These are phyloP conservation scores for Ivindomyrus marchei DNA, from an alignment of 2,113 vertebrate genomes.

Conservation along the genomic window DNA sequence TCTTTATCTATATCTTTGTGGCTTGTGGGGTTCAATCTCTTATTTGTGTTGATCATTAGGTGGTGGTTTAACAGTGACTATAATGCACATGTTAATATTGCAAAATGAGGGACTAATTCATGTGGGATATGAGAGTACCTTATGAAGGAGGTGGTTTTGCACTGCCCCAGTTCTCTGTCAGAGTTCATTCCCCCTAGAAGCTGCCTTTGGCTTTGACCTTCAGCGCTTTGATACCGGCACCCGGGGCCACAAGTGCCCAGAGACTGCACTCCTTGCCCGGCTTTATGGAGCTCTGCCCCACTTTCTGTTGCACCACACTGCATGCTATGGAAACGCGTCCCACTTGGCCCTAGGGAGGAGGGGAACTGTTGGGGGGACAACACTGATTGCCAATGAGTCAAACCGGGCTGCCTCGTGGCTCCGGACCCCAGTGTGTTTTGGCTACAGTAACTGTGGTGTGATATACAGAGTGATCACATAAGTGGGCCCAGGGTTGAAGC, in stretches of 20 bases:
- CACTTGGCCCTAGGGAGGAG: not conserved
- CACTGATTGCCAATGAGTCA: not conserved
- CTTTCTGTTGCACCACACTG: not conserved
- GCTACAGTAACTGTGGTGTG: not conserved
- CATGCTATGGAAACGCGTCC: not conserved
- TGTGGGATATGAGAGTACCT: not conserved
- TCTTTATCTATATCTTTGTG: not conserved
- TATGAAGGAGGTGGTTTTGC: not conserved
- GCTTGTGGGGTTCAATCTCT: not conserved
- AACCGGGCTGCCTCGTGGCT: not conserved
- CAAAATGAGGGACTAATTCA: not conserved
- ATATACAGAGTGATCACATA: not conserved
- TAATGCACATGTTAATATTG: not conserved
- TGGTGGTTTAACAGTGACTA: not conserved
- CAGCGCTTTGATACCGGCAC: not conserved
- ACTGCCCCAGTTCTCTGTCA: slow-evolving; percentile 7
- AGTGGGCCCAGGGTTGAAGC: not conserved
- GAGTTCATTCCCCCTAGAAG: not conserved
- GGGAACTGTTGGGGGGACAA: not conserved
- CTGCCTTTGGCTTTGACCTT: slow-evolving; percentile 4
- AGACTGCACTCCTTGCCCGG: not conserved
- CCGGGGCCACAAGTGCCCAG: not conserved
- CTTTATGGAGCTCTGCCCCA: not conserved
- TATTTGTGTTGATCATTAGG: not conserved
- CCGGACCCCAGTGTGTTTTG: not conserved